Evolutionary conservation across 37 sponge, comb jelly and placozoan genomes (phyloP), one percentile per base, ranked within the genome.

Genomic region (Spongilla lacustris): DNA sequence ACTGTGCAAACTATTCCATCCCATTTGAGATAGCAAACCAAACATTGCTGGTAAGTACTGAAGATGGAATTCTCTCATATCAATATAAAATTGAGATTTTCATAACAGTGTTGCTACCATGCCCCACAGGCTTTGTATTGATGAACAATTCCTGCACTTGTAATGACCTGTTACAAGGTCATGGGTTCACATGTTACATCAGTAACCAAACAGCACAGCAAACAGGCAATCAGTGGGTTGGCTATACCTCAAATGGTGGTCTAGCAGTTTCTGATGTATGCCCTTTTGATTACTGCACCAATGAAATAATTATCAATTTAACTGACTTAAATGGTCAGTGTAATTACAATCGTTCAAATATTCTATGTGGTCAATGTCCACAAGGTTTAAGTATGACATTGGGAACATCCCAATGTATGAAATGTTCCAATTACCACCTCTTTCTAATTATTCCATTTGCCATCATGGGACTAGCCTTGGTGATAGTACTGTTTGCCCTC

Each of bases 311-410:
- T 36, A 35, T 84, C 5, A 66, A 75, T 33, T 27, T 84, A 9
- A 22, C 14, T 9, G 46, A 75, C 66, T 67, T 69, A 31, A 77
- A 67, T 41, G 32, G 29, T 27, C 86, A 85, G 74, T 86, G 87
- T 79, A 27, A 38, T 21, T 23, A 26, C 14, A 49, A 67, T 33
- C 38, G 87, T 6, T 25, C 71, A 50, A 80, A 80, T 24, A 46
- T 79, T 19, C 67, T 86, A n/a, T 86, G 87, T 86, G 87, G 87
- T 2, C 2, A 30, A 10, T 86, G 87, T 30, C 49, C 49, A 48
- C 35, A 36, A 19, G 87, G 87, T 4, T 67, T 79, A 19, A 86
- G 80, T 50, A 21, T 58, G 0, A 31, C 32, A 8, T 74, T 86
- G 3, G 74, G n/a, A 23, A 58, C 72, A 21, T 66, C 80, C 0